Evolutionary conservation across 2,888 invertebrate genomes (phyloP).

Genomic region (Cephus spinipes): DNA sequence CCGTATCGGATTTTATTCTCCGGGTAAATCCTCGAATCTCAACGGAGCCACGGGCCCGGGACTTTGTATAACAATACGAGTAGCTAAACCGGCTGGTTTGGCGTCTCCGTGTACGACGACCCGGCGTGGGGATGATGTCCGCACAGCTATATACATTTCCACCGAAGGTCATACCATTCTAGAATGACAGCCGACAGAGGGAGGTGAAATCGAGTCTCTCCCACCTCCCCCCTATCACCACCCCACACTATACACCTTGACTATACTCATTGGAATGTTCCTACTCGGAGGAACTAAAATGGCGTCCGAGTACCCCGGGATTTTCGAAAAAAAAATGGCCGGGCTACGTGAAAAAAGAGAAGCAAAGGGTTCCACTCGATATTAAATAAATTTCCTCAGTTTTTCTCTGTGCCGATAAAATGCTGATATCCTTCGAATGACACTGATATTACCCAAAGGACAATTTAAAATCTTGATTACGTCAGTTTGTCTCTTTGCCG

Average conservation of each 20-base stretch:
- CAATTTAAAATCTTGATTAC: not conserved
- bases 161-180: conserved; percentile 19
- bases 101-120: not conserved
- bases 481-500: not conserved
- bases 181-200: not conserved
- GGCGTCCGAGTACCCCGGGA: not conserved
- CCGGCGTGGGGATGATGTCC: conserved; percentile 16
- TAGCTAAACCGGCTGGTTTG: not conserved
- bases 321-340: not conserved
- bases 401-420: not conserved
- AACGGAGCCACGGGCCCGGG: conserved; percentile 21
- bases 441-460: not conserved
- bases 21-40: conserved; percentile 54
- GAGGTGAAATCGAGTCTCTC: not conserved
- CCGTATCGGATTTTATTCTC: conserved; percentile 54
- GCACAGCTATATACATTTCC: conserved; percentile 9
- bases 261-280: not conserved
- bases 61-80: not conserved
- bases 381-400: not conserved
- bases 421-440: not conserved
- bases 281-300: not conserved
- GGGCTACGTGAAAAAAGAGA: not conserved
- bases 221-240: not conserved
- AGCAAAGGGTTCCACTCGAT: not conserved
- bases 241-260: not conserved